Evolutionary conservation across 2,888 invertebrate species (phyloP).

Genomic region (Crossocerus cetratus): DNA sequence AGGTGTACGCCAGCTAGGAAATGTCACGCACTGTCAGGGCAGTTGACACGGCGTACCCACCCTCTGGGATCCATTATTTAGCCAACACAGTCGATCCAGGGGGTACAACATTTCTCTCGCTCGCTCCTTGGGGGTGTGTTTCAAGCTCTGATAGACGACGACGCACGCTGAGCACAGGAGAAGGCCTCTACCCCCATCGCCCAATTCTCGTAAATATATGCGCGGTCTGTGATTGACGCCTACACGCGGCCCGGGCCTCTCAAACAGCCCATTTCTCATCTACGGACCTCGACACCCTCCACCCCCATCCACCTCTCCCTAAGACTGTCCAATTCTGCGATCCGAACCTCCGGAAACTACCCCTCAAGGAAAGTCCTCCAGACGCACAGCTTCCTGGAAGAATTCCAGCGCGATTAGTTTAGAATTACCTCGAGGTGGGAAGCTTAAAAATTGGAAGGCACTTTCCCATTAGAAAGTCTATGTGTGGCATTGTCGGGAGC

Average conservation of each 20-base stretch:
- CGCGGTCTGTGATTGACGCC: slow-evolving; percentile 76
- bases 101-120: slow-evolving; percentile 45
- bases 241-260: slow-evolving; percentile 66
- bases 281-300: slow-evolving; percentile 5
- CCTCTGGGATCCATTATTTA: slow-evolving; percentile 74
- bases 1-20: slow-evolving; percentile 48
- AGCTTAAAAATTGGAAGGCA: slow-evolving; percentile 56
- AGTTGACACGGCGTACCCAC: slow-evolving; percentile 74
- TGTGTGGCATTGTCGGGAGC: slow-evolving; percentile 50
- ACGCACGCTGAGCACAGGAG: slow-evolving; percentile 48
- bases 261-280: slow-evolving; percentile 44
- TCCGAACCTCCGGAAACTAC: neutral
- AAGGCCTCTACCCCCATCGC: slow-evolving; percentile 52
- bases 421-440: slow-evolving; percentile 34
- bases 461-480: slow-evolving; percentile 54
- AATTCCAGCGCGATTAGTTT: slow-evolving; percentile 37
- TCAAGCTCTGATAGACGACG: slow-evolving; percentile 60
- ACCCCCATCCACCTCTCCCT: neutral
- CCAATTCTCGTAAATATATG: slow-evolving; percentile 75
- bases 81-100: slow-evolving; percentile 68
- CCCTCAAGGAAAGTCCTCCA: neutral
- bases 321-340: neutral
- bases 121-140: slow-evolving; percentile 69
- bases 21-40: slow-evolving; percentile 73
- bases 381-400: neutral